These are phyloP conservation scores for Plutella xylostella DNA, from an alignment of 2,888 invertebrate genomes.

Conservation along the genomic window DNA sequence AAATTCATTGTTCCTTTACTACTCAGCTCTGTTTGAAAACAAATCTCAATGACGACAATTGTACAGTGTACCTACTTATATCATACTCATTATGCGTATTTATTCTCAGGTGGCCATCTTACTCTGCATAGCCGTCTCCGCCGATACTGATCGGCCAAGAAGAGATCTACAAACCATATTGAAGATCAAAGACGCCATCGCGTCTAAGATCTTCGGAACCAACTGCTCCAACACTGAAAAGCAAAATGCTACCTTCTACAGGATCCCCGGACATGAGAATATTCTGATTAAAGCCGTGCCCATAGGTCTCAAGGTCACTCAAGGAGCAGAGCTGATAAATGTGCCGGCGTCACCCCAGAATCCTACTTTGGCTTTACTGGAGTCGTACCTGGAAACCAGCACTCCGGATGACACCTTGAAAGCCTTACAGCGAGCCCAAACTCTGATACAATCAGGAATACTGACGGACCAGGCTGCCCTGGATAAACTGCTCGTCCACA, in stretches of 20 bases:
- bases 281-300: constrained; percentile 15
- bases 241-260: not conserved
- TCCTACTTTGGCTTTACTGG: constrained; percentile 10
- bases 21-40: too few relatives aligned
- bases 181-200: not conserved
- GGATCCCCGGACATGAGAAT: constrained; percentile 13
- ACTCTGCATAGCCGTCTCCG: too few relatives aligned
- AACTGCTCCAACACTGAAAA: not conserved
- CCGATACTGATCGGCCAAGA: not conserved
- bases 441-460: constrained; percentile 13
- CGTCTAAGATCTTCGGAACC: not conserved
- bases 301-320: not conserved
- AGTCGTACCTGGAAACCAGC: constrained; percentile 14
- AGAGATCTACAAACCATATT: not conserved
- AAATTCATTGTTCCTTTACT: too few relatives aligned
- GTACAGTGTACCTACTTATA: too few relatives aligned
- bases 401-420: constrained; percentile 10
- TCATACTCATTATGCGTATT: too few relatives aligned
- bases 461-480: not conserved
- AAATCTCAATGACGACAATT: too few relatives aligned
- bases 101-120: too few relatives aligned
- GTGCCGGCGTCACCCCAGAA: constrained; percentile 3
- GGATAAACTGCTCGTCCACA: not conserved
- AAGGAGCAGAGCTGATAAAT: not conserved
- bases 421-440: constrained; percentile 12